Base-by-base conservation (phyloP, 2,797 vertebrate genomes). In the Sebastes baramenuke region DNA sequence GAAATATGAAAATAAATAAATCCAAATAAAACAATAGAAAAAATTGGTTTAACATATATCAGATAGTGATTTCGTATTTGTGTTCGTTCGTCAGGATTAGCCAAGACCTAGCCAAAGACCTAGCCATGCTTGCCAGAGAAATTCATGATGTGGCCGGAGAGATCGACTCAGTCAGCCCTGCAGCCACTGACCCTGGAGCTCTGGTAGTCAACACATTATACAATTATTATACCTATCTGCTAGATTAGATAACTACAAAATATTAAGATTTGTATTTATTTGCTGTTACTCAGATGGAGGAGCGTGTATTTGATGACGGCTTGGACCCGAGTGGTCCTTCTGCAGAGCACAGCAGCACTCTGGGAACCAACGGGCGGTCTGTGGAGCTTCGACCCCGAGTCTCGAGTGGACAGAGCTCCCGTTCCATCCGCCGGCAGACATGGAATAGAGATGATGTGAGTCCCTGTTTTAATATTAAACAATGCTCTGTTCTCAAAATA, bases 111-210 rank as follows among this genome's bases (percentile, higher is more conserved):
- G 96, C 96, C 83, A 96, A 96, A 92, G 96, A 96, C 89, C 95
- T 99, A 82, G 98, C 98, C 88, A 99, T 99, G 96, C 97, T 99
- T 78, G 98, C 98, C 87, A 96, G 97, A 88, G 98, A 99, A 94
- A 99, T 99, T 93, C 98, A 99, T 87, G 98, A 99, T 84, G 98
- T 99, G 91, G 98, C 98, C 54, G 98, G 98, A 88, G 98, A 99
- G 94, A 99, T 99, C 79, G 98, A 99, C 94, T 98, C 98, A 42
- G 98, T 99, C 93, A 99, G 97, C 88, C 98, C 98, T 49, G 97
- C 97, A 71, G 96, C 97, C 87, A 97, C 97, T 82, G 98, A 98
- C 91, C 97, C 97, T 88, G 97, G 96, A 83, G 67, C 85, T 65
- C 32, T 86, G 93, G 94, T 94, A 61, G 5, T 72, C 36, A 62